Conservation (phyloP, 2,113 vertebrate genomes). For the Poeciliopsis turrubarensis region DNA sequence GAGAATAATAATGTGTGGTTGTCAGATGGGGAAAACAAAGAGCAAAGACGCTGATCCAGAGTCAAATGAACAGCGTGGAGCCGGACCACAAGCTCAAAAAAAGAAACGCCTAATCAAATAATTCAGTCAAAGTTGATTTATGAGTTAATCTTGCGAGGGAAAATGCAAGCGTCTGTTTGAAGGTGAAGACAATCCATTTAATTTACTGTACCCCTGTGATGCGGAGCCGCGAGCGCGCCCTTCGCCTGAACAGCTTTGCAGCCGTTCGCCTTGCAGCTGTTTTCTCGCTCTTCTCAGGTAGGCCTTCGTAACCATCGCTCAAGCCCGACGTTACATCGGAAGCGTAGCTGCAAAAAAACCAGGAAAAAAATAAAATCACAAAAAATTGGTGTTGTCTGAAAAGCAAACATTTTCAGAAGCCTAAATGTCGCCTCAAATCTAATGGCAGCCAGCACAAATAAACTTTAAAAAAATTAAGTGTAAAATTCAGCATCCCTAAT, state of each 20-base stretch:
- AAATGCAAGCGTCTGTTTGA: neutral
- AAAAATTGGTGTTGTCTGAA: neutral
- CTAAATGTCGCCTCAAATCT: no score
- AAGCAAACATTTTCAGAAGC: no score
- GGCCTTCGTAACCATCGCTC: constrained; percentile 89
- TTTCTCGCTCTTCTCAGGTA: constrained; percentile 78
- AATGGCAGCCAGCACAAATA: no score
- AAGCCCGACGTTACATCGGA: constrained; percentile 90
- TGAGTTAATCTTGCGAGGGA: constrained; percentile 20
- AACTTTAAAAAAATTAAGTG: neutral
- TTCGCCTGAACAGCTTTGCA: constrained; percentile 85
- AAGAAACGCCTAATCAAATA: constrained; percentile 24
- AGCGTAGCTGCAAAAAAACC: constrained; percentile 80
- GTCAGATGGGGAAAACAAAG: constrained; percentile 1
- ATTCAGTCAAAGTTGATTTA: constrained; percentile 21
- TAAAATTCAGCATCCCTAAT: constrained; percentile 4
- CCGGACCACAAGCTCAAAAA: constrained; percentile 11
- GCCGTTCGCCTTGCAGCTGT: constrained; percentile 73
- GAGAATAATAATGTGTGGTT: constrained; percentile 19
- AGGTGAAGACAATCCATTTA: constrained; percentile 3
- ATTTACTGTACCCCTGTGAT: constrained; percentile 87
- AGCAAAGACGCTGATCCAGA: constrained; percentile 12
- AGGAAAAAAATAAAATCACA: neutral
- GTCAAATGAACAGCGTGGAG: constrained; percentile 34
- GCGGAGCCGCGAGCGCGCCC: constrained; percentile 88